Conservation (phyloP, 2,797 vertebrate species). For the Sebastes oblongus region DNA sequence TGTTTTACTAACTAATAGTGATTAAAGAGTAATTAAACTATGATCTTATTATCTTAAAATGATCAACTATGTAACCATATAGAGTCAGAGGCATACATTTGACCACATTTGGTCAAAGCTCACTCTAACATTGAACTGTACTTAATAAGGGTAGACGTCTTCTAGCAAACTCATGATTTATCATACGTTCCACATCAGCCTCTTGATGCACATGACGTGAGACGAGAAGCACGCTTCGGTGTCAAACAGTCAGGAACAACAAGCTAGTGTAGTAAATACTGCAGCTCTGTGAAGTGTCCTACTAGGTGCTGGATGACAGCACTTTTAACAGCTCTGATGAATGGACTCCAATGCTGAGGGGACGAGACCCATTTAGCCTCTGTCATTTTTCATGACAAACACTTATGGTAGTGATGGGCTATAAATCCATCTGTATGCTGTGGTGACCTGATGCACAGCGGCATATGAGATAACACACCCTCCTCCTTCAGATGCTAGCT, state of each 20-base stretch:
- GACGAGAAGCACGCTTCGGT: constrained; percentile 10
- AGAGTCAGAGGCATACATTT: neutral
- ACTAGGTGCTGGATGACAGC: constrained; percentile 69
- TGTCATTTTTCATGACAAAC: constrained; percentile 87
- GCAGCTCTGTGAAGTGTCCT: constrained; percentile 63
- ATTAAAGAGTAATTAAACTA: neutral
- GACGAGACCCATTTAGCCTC: constrained; percentile 84
- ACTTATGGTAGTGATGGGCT: constrained; percentile 77
- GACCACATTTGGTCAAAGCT: neutral
- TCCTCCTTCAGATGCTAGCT: constrained; percentile 12
- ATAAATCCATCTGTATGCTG: constrained; percentile 81
- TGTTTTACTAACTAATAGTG: neutral
- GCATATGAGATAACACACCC: constrained; percentile 46
- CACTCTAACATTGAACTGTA: neutral
- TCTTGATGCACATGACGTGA: constrained; percentile 34
- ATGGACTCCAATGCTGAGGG: constrained; percentile 79
- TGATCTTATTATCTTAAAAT: neutral
- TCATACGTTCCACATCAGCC: neutral
- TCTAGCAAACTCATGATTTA: neutral
- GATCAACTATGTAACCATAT: neutral
- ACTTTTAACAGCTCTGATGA: constrained; percentile 83
- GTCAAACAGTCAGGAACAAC: constrained; percentile 51
- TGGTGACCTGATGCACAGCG: constrained; percentile 65
- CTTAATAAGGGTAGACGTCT: neutral
- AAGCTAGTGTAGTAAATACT: constrained; percentile 73